Conservation (phyloP, 1,140 invertebrate species). For the Metopolophium dirhodum region DNA sequence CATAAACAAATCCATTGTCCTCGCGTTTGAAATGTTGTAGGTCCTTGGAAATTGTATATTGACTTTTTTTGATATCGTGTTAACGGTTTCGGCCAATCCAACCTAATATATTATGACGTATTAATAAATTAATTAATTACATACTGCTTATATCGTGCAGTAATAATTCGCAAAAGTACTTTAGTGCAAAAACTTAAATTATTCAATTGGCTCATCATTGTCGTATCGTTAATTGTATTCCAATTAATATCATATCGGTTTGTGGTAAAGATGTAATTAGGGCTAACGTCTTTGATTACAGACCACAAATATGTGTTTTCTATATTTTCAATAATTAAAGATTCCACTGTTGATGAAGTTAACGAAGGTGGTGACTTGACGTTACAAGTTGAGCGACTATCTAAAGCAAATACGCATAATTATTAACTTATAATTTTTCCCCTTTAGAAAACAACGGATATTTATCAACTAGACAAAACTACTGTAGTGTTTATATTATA, state of each 20-base stretch:
- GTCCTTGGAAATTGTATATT: constrained; percentile 5
- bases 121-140: not conserved
- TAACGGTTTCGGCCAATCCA: not conserved
- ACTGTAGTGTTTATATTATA: not conserved
- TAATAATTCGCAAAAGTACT: not conserved
- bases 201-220: not conserved
- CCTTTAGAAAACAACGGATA: not conserved
- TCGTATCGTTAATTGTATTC: not conserved
- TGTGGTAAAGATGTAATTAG: constrained; percentile 34
- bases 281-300: not conserved
- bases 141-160: not conserved
- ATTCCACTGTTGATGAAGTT: not conserved
- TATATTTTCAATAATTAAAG: not conserved
- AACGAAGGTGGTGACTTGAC: constrained; percentile 23
- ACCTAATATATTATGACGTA: not conserved
- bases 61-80: not conserved
- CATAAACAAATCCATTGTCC: not conserved
- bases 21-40: not conserved
- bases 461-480: not conserved
- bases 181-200: constrained; percentile 3
- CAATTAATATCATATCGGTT: not conserved
- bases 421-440: not conserved
- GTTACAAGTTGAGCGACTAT: not conserved
- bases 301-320: constrained; percentile 26
- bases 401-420: not conserved